Evolutionary conservation across 2,888 invertebrate species (phyloP), one percentile per base, ranked within the genome.

Genomic region (Chymomyza caudatula): DNA sequence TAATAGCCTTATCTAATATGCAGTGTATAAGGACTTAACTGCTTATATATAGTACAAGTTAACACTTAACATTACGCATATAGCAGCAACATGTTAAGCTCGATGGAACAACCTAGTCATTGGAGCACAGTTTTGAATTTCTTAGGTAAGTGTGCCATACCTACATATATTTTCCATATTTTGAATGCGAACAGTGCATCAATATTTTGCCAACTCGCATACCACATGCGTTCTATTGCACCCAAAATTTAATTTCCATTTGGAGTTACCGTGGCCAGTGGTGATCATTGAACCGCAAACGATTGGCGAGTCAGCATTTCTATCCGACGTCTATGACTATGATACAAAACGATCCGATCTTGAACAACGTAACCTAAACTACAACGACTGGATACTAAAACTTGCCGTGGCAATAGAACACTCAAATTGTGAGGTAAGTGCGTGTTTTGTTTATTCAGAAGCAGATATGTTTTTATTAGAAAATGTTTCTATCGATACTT

Each of bases 391-490:
- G 71, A 76, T 72, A 54, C 19, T 77, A 1, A 47, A 65, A 4
- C 56, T 84, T 15, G 64, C 77, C 0, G 54, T 72, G 13, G 78
- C 87, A 47, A 80, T 84, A n/a, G 84, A 87, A 29, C 37, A 65
- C n/a, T 44, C 69, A 8, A 20, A 84, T 37, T 87, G 87, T 60
- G 80, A 87, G 77, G 84, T 84, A 37, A 69, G 74, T 62, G 5
- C n/a, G 5, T 13, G 52, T 23, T n/a, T 53, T 13, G 6, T 13
- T n/a, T 4, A 22, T 3, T 52, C 43, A 61, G 19, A 20, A 25
- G 23, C 43, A 59, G 47, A 17, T n/a, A n/a, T n/a, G n/a, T n/a
- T n/a, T n/a, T n/a, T n/a, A n/a, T n/a, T n/a, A n/a, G n/a, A 51
- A 8, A 17, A 51, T 20, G 11, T 54, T 54, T n/a, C n/a, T n/a